A percentile compares a stretch with the other conserved stretches of the same genome.
Conservation (phyloP, 2,888 invertebrate genomes). For the Caradrina kadenii region DNA sequence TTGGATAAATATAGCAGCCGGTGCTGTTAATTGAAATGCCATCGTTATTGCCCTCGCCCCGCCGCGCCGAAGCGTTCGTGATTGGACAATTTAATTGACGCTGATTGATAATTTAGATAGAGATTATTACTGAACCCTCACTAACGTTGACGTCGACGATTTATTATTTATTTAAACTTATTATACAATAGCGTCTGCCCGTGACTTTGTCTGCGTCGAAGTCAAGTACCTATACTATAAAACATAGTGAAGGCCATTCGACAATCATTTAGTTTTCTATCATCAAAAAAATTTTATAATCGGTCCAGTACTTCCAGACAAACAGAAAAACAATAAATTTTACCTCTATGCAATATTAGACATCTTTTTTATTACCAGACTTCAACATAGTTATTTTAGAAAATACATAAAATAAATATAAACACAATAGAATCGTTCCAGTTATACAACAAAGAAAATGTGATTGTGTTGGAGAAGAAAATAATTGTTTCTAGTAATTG, state of each 20-base stretch:
- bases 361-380: conserved; percentile 1
- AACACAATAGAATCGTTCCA: conserved; percentile 31
- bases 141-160: conserved; percentile 48
- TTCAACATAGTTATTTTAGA: conserved; percentile 15
- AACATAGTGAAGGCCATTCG: no score
- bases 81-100: conserved; percentile 81
- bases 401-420: conserved; percentile 17
- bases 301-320: no score
- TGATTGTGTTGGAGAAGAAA: conserved; percentile 27
- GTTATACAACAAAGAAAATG: conserved; percentile 38
- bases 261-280: no score
- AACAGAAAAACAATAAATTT: no score
- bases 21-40: conserved; percentile 80
- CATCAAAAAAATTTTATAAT: no score
- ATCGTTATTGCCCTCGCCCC: conserved; percentile 74
- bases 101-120: conserved; percentile 83
- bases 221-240: not conserved
- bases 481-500: conserved; percentile 52
- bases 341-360: no score
- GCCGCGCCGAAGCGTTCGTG: conserved; percentile 62
- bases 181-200: not conserved
- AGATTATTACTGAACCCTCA: conserved; percentile 70
- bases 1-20: conserved; percentile 67
- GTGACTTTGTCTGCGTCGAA: not conserved
- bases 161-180: conserved; percentile 52